Evolutionary conservation across 2,113 vertebrate species (phyloP), one percentile per base, ranked within the genome.

Genomic region (Pungitius pungitius): DNA sequence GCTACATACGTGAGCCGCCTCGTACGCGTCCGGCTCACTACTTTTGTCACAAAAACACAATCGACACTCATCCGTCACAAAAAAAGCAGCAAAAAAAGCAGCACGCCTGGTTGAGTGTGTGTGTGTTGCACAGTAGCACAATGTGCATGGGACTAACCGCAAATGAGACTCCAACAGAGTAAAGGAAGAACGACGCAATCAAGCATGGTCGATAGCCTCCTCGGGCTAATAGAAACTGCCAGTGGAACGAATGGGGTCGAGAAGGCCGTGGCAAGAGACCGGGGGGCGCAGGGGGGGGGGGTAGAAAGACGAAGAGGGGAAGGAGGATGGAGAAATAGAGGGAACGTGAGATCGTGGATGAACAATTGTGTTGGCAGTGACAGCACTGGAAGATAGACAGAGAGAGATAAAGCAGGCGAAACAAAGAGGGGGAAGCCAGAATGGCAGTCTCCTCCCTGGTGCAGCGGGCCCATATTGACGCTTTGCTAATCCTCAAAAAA

Each of bases 201-300:
- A 90, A 77, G 79, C 87, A 49, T 89, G 78, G 56, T 75, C 84
- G 80, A 91, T 87, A 85, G 60, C 87, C 85, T 91, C 85, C 78
- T 88, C 85, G 69, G 74, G 66, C 88, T 91, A 91, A 92, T 89
- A 89, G 88, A 86, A 91, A 87, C 78, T 85, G 88, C 90, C 91
- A 89, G 86, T 85, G 90, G 87, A 93, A 91, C 86, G 65, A 88
- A 91, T 85, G 82, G 66, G 88, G 85, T 89, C 82, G 75, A 75
- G 69, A 72, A 85, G 33, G 64, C 68, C 57, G 73, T 8, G 75
- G 83, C 26, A 77, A 60, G 60, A 64, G 79, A 56, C 64, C 70
- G 58, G 14, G 40, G 60, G 49, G 75, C n/a, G 45, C 7, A 61
- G 51, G 64, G 52, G 33, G 47, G 59, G 47, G 30, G 30, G 30